Conservation (phyloP, 2,113 vertebrate genomes). For the Ptilorrhoa leucosticta region DNA sequence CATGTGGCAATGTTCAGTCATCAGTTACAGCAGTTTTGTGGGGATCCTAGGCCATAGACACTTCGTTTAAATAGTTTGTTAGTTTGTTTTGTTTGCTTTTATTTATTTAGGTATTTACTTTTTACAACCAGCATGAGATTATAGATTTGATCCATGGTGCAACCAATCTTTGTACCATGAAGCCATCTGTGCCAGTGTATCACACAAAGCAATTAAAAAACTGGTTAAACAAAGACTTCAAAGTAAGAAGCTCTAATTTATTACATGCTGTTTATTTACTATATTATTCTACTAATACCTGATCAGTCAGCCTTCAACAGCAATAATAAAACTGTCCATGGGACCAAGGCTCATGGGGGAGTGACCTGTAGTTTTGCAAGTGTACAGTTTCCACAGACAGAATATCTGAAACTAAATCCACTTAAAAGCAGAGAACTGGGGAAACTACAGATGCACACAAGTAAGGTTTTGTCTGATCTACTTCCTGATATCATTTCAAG, state of each 20-base stretch:
- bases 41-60: background rate
- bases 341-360: background rate
- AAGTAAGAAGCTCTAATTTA: slow-evolving; percentile 44
- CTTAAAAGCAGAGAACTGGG: slow-evolving; percentile 17
- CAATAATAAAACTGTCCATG: slow-evolving; percentile 55
- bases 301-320: slow-evolving; percentile 41
- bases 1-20: background rate
- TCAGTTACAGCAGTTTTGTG: background rate
- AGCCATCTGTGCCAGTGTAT: background rate
- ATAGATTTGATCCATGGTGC: background rate
- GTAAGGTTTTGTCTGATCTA: slow-evolving; percentile 27
- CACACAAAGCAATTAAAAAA: slow-evolving; percentile 11
- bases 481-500: slow-evolving; percentile 61
- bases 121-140: background rate
- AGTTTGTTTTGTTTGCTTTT: background rate
- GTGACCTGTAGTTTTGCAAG: slow-evolving; percentile 23
- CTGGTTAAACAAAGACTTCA: slow-evolving; percentile 46
- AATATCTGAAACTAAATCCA: slow-evolving; percentile 55
- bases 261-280: background rate
- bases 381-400: slow-evolving; percentile 31
- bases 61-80: background rate
- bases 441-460: background rate
- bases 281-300: slow-evolving; percentile 31
- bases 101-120: background rate
- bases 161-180: background rate